A percentile compares a stretch with the other conserved stretches of the same genome.
Conservation (phyloP, 1,140 invertebrate species). For the Drosophila jambulina region DNA sequence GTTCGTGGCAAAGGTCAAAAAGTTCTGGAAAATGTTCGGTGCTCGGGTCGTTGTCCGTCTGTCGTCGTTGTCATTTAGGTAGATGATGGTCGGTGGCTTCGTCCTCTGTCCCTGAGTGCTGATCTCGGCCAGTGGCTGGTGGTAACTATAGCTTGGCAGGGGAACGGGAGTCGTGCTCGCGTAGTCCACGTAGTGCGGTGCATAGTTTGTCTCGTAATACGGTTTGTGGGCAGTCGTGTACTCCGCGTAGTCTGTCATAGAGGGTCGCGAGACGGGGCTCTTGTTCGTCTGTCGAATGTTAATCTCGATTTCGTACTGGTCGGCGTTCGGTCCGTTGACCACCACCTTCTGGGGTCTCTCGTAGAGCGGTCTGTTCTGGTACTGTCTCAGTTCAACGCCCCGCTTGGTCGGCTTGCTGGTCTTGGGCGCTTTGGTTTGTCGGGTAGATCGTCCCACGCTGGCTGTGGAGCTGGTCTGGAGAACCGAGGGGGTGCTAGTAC, state of each 20-base stretch:
- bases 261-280: slow-evolving; percentile 43
- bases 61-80: slow-evolving; percentile 70
- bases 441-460: slow-evolving; percentile 15
- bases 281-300: slow-evolving; percentile 84
- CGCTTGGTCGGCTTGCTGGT: slow-evolving; percentile 54
- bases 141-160: slow-evolving; percentile 52
- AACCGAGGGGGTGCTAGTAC: background rate
- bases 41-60: slow-evolving; percentile 61
- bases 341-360: slow-evolving; percentile 73
- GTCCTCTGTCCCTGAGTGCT: slow-evolving; percentile 53
- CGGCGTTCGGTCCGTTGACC: slow-evolving; percentile 68
- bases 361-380: slow-evolving; percentile 60
- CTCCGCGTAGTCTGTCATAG: slow-evolving; percentile 48
- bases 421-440: slow-evolving; percentile 58
- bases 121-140: slow-evolving; percentile 36
- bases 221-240: slow-evolving; percentile 70
- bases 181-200: slow-evolving; percentile 60
- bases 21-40: slow-evolving; percentile 77
- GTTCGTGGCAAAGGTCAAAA: slow-evolving; percentile 70
- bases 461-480: slow-evolving; percentile 8
- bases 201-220: slow-evolving; percentile 59
- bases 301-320: slow-evolving; percentile 84
- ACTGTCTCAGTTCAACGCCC: slow-evolving; percentile 64
- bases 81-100: slow-evolving; percentile 81
- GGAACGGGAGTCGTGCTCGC: slow-evolving; percentile 60